Evolutionary conservation across 2,888 invertebrate species (phyloP).

Genomic region (Clanis bilineata): DNA sequence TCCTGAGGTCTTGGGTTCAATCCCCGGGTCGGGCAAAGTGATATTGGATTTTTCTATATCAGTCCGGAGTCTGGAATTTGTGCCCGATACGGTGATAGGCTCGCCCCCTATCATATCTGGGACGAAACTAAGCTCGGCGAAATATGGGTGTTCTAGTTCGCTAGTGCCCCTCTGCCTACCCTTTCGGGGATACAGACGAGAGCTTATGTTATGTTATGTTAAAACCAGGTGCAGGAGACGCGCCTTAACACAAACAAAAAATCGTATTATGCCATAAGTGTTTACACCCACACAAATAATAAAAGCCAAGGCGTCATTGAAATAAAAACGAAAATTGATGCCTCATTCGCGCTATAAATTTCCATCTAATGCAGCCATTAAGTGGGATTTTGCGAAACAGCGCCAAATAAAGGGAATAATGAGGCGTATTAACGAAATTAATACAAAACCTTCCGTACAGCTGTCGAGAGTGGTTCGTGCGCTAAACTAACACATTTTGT

Average conservation of each 20-base stretch:
- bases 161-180: too few species aligned
- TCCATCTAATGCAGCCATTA: conserved; percentile 14
- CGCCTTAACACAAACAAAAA: conserved; percentile 3
- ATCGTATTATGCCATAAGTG: conserved; percentile 23
- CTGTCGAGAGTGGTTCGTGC: conserved; percentile 10
- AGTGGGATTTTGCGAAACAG: conserved; percentile 8
- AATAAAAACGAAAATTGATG: conserved; percentile 14
- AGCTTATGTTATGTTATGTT: too few species aligned
- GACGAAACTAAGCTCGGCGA: too few species aligned
- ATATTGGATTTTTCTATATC: too few species aligned
- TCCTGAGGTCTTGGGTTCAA: too few species aligned
- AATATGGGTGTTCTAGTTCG: too few species aligned
- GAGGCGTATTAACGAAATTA: conserved; percentile 12
- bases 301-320: conserved; percentile 10
- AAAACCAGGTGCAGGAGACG: too few species aligned
- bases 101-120: too few species aligned
- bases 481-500: conserved; percentile 12
- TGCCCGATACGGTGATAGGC: too few species aligned
- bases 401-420: conserved; percentile 11
- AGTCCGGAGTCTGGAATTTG: too few species aligned
- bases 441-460: conserved; percentile 9
- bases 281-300: conserved; percentile 24
- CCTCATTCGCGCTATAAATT: conserved; percentile 8
- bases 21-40: too few species aligned
- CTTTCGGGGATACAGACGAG: too few species aligned